Conservation (phyloP, 2,888 invertebrate species). For the Sarcophaga caerulescens region DNA sequence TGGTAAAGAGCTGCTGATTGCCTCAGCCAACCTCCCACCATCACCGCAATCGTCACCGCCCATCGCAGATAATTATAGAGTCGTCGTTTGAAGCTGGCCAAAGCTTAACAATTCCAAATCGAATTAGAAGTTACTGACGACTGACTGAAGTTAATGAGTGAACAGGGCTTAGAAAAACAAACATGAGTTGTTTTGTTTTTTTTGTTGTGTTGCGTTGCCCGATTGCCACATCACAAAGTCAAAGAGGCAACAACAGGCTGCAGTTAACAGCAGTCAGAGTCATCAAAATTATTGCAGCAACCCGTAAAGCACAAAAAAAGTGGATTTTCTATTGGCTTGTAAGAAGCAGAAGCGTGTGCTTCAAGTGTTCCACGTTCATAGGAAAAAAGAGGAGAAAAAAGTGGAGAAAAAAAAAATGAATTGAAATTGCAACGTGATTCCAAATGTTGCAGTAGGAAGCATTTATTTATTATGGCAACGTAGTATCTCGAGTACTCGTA, state of each 20-base stretch:
- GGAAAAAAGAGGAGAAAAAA: too few species aligned
- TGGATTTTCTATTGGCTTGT: background rate
- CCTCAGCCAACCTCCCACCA: background rate
- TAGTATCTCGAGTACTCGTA: background rate
- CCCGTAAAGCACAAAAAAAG: background rate
- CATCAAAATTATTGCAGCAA: conserved; percentile 2
- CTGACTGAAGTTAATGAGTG: too few species aligned
- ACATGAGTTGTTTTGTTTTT: conserved; percentile 67
- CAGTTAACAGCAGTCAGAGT: background rate
- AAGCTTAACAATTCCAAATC: conserved; percentile 38
- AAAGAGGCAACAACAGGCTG: conserved; percentile 15
- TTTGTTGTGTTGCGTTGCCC: conserved; percentile 18
- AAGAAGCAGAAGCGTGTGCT: conserved; percentile 61
- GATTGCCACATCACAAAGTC: conserved; percentile 57
- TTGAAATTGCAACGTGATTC: conserved; percentile 62
- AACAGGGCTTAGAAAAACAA: conserved; percentile 61
- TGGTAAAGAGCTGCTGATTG: background rate
- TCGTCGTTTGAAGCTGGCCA: conserved; percentile 40
- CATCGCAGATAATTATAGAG: conserved; percentile 45
- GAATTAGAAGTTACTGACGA: conserved; percentile 49
- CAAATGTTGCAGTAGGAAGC: conserved; percentile 54
- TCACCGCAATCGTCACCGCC: background rate
- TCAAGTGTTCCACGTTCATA: conserved; percentile 60
- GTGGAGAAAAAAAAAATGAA: background rate
- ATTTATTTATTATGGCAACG: conserved; percentile 52